These are phyloP conservation scores for Corythoichthys intestinalis DNA, from an alignment of 2,113 vertebrate genomes.

Conservation along the genomic window DNA sequence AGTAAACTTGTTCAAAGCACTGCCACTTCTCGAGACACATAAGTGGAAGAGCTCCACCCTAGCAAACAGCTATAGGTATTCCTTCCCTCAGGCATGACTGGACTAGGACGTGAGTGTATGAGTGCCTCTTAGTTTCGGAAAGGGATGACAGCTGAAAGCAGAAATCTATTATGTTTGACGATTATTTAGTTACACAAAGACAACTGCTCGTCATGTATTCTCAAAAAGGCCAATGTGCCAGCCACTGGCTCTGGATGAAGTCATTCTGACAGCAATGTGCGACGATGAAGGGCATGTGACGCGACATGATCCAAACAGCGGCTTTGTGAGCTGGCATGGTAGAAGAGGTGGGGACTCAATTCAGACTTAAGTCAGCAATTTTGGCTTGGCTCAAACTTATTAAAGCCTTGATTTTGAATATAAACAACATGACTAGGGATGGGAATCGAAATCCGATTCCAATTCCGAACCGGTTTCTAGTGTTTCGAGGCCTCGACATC, in stretches of 20 bases:
- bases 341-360: background rate
- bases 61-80: slow-evolving; percentile 9
- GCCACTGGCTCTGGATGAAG: background rate
- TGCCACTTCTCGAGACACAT: background rate
- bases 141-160: background rate
- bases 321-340: background rate
- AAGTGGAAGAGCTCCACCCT: slow-evolving; percentile 14
- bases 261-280: background rate
- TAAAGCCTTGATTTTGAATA: too few species aligned
- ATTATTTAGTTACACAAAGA: background rate
- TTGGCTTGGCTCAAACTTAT: background rate
- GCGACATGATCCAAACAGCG: background rate
- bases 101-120: background rate
- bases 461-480: too few species aligned
- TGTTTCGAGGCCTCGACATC: too few species aligned
- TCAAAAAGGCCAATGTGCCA: background rate
- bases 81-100: slow-evolving; percentile 2
- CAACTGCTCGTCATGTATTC: background rate
- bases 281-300: background rate
- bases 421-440: too few species aligned
- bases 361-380: background rate
- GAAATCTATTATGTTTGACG: background rate
- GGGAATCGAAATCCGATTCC: too few species aligned
- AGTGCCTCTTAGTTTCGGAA: background rate
- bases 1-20: slow-evolving; percentile 9